Base-by-base conservation (phyloP, 2,113 vertebrate species). In the Hipposideros armiger region DNA sequence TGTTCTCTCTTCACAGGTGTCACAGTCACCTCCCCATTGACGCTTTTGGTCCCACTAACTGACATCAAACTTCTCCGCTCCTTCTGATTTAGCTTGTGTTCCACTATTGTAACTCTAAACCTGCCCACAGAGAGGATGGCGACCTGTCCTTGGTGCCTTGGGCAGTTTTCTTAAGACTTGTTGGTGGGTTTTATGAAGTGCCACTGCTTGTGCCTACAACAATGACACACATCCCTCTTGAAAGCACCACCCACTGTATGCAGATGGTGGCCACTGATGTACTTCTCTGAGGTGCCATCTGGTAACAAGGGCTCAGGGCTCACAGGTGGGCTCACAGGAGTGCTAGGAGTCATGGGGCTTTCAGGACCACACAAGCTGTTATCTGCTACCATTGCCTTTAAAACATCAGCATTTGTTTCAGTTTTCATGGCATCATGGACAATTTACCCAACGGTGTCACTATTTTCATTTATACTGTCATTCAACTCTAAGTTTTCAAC, bases 391-490 rank as follows among this genome's bases (percentile, higher is more conserved):
- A 47, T 47, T 47, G 45, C 45, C 45, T 47, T 47, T 47, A 47
- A 47, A 47, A 47, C 45, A 47, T 47, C 45, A 47, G 45, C 45
- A 47, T 47, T 47, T 47, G 45, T 47, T 99, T 99, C 99, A 82
- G 99, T 99, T 96, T 99, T 99, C 99, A 99, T 99, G 98, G 99
- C 99, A 98, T 97, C 99, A 80, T 98, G 99, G 93, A 99, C 99
- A 32, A 99, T 99, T 90, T 99, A 99, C 70, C 99, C 99, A 24
- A 99, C 99, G 0, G 99, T 99, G 98, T 99, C 99, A 9, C 98
- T 99, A 82, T 99, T 99, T 16, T 99, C 98, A 83, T 99, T 99
- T 24, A 98, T 3, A 84, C 99, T 99, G 94, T 99, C 99, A 36
- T 99, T 99, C 97, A 99, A 74, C 73, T 99, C 99, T 98, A 98